Conservation (phyloP, 2,797 vertebrate species). For the Gadopsis bispinosus region DNA sequence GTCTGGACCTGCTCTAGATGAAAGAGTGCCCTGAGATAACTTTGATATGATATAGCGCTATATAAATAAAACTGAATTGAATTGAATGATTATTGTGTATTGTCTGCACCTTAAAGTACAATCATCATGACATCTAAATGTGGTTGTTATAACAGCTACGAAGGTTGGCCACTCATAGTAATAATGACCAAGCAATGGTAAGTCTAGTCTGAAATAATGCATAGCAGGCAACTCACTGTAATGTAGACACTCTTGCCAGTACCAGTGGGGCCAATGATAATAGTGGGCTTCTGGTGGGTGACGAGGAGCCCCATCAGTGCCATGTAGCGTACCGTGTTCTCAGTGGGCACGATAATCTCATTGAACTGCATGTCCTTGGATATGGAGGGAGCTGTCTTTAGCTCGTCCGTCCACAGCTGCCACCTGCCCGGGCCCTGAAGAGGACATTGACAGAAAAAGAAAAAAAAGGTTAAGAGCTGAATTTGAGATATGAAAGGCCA, state of each 20-base stretch:
- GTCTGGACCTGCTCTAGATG: too few relatives aligned
- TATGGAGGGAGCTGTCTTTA: constrained; percentile 84
- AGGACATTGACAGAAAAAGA: neutral
- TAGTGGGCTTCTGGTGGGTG: constrained; percentile 90
- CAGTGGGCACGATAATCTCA: constrained; percentile 93
- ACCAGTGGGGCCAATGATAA: constrained; percentile 93
- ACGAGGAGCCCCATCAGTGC: constrained; percentile 89
- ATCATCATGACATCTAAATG: neutral
- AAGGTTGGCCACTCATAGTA: too few relatives aligned
- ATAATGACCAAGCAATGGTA: too few relatives aligned
- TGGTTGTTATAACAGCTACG: neutral
- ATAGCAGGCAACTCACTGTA: constrained; percentile 84
- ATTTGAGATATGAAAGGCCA: neutral
- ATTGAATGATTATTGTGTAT: neutral
- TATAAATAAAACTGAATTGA: too few relatives aligned
- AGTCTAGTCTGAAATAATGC: neutral
- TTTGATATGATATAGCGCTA: too few relatives aligned
- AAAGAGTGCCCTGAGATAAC: too few relatives aligned
- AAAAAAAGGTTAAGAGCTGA: neutral
- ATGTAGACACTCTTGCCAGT: constrained; percentile 94
- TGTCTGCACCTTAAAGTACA: neutral
- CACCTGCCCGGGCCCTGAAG: constrained; percentile 89
- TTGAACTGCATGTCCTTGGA: constrained; percentile 88
- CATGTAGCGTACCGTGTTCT: constrained; percentile 91
- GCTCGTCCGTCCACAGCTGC: constrained; percentile 89